Percentiles rank a stretch among this genome's conserved stretches.
Evolutionary conservation across 2,797 vertebrate species (phyloP).

Genomic region (Chiloscyllium punctatum): DNA sequence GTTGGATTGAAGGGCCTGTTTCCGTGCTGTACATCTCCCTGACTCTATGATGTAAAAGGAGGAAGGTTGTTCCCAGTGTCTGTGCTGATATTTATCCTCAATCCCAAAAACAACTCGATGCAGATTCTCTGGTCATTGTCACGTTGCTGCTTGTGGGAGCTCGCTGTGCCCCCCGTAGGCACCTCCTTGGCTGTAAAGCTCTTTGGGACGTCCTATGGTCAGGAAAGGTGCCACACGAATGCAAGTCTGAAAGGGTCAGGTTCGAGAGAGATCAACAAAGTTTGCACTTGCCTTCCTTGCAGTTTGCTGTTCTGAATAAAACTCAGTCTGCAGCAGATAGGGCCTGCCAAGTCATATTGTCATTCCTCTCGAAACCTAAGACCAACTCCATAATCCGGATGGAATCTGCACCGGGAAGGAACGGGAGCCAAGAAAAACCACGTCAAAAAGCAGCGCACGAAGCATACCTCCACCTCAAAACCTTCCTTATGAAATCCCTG

Average conservation of each 20-base stretch:
- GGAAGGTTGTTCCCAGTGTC: neutral
- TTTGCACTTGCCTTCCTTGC: neutral
- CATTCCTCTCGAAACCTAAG: slow-evolving; percentile 2
- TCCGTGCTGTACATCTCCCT: too few species aligned
- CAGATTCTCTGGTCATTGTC: neutral
- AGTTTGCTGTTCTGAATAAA: neutral
- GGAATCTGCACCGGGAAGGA: neutral
- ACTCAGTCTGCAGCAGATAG: neutral
- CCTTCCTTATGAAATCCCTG: neutral
- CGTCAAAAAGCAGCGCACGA: neutral
- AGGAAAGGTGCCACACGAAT: neutral
- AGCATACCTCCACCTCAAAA: neutral
- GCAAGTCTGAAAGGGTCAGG: neutral
- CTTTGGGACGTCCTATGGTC: neutral
- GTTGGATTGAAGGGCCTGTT: too few species aligned
- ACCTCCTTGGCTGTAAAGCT: neutral
- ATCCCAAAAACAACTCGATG: neutral
- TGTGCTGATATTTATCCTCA: neutral
- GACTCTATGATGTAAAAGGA: neutral
- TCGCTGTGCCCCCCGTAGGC: neutral
- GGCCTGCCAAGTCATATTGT: neutral
- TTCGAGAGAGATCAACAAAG: neutral
- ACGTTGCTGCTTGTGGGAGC: neutral
- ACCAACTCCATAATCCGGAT: neutral
- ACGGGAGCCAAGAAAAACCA: neutral